Evolutionary conservation across 2,797 vertebrate species (phyloP).

Genomic region (Galagoides demidoff): DNA sequence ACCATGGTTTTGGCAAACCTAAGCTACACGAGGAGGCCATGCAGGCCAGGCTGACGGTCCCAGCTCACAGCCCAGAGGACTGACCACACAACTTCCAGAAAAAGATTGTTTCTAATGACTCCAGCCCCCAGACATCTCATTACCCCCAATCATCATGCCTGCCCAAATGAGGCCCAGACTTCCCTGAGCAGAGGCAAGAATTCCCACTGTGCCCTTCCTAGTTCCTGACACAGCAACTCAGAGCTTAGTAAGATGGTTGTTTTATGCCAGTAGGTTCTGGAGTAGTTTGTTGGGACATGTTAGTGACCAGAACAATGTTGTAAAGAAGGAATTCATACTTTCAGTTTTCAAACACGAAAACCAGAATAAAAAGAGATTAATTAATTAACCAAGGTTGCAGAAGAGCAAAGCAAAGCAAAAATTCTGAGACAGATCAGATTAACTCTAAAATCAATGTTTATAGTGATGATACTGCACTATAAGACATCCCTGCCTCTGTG

Average conservation of each 20-base stretch:
- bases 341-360: background rate
- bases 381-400: background rate
- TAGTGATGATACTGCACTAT: background rate
- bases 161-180: background rate
- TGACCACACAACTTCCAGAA: background rate
- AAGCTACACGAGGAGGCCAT: background rate
- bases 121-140: background rate
- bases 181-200: background rate
- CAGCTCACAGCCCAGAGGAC: background rate
- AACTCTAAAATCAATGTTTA: conserved; percentile 26
- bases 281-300: background rate
- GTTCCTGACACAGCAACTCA: background rate
- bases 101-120: background rate
- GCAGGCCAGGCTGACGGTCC: background rate
- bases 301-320: background rate
- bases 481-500: background rate
- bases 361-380: background rate
- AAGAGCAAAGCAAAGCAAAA: background rate
- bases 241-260: background rate
- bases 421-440: background rate
- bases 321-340: background rate
- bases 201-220: background rate
- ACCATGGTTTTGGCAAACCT: background rate
- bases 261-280: background rate
- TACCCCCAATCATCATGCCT: background rate